Percentiles rank a stretch among this genome's conserved stretches.
Conservation (phyloP, 2,888 invertebrate species). For the Melinaea marsaeus region DNA sequence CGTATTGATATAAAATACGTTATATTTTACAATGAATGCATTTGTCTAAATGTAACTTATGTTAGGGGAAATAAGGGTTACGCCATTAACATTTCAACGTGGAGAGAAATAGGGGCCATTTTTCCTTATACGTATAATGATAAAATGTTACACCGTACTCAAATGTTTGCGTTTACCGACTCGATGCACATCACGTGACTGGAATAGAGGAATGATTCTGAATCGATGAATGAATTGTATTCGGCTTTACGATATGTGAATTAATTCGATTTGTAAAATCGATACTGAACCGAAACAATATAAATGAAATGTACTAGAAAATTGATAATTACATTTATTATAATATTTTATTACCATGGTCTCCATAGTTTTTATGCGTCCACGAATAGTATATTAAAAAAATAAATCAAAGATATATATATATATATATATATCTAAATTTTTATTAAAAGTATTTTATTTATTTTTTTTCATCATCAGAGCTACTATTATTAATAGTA, state of each 20-base stretch:
- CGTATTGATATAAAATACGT: not conserved
- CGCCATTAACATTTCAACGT: slow-evolving; percentile 9
- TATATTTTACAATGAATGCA: slow-evolving; percentile 3
- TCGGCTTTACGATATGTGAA: slow-evolving; percentile 24
- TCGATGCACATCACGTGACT: slow-evolving; percentile 31
- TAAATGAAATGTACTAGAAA: not conserved
- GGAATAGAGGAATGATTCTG: slow-evolving; percentile 33
- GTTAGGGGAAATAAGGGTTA: not conserved
- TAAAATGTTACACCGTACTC: slow-evolving; percentile 18
- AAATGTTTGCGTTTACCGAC: slow-evolving; percentile 29
- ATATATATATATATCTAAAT: too few relatives aligned
- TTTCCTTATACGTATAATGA: not conserved
- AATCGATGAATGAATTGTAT: slow-evolving; percentile 41
- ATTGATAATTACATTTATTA: too few relatives aligned
- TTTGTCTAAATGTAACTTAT: not conserved
- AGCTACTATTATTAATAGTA: too few relatives aligned
- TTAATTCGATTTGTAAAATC: slow-evolving; percentile 18
- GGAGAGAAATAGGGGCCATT: not conserved
- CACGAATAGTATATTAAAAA: too few relatives aligned
- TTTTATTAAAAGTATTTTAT: too few relatives aligned
- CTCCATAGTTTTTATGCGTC: too few relatives aligned
- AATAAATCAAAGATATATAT: too few relatives aligned
- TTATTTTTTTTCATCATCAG: too few relatives aligned
- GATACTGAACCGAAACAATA: not conserved
- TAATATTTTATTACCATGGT: too few relatives aligned